Percentiles rank a stretch among this genome's conserved stretches.
These are phyloP conservation scores for Acanthis flammea DNA, from an alignment of 2,797 vertebrate genomes.

Conservation along the genomic window DNA sequence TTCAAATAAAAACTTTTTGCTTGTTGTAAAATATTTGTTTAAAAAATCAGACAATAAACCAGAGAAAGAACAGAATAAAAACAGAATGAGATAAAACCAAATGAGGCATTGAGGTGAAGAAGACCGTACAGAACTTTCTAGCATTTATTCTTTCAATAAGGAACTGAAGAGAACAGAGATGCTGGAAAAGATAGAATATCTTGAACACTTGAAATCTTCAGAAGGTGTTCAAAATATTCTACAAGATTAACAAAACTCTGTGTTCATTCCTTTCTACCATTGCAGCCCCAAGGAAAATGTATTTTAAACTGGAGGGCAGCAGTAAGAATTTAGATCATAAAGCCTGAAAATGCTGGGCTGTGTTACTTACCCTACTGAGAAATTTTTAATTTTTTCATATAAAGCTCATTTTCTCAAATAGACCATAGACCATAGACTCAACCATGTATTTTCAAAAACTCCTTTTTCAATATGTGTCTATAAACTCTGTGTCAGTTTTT, in stretches of 20 bases:
- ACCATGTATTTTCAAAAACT: neutral
- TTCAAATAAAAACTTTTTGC: neutral
- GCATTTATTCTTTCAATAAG: neutral
- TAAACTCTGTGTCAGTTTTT: neutral
- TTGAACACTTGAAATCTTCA: neutral
- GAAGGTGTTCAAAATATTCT: conserved; percentile 2
- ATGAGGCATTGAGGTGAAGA: neutral
- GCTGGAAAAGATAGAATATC: neutral
- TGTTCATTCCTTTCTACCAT: neutral
- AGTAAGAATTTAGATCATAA: neutral
- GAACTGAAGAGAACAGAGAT: neutral
- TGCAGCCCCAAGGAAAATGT: neutral
- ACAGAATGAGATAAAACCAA: conserved; percentile 21
- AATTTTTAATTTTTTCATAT: neutral
- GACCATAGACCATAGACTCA: neutral
- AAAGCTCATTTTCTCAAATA: neutral
- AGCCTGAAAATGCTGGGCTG: neutral
- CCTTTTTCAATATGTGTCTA: neutral
- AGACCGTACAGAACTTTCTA: neutral
- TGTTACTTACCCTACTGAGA: neutral
- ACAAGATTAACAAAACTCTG: neutral
- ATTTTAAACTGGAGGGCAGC: neutral
- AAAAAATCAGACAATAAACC: conserved; percentile 7
- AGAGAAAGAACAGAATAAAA: conserved; percentile 4
- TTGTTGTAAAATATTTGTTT: neutral